Percentiles rank a stretch among this genome's conserved stretches.
phyloP scores from a whole-genome alignment of 2,797 vertebrate species.

The Lepus oiostolus region DNA sequence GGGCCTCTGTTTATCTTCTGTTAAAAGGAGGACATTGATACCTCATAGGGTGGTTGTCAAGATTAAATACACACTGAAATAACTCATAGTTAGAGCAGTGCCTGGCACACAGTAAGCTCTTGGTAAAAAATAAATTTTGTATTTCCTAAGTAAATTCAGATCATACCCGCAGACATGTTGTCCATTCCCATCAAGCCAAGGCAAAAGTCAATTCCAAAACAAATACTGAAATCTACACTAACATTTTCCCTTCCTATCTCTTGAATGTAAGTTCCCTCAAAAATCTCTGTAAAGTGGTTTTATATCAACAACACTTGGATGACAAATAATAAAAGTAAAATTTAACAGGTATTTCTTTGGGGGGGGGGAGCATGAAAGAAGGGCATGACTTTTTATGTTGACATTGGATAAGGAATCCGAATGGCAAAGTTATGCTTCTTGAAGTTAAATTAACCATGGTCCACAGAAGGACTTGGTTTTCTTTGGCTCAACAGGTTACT shows the following conservation, averaged over 20 bases:
- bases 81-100: constrained; percentile 11
- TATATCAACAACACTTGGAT: constrained; percentile 46
- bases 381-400: constrained; percentile 52
- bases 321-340: constrained; percentile 49
- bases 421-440: constrained; percentile 56
- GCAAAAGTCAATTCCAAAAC: constrained; percentile 47
- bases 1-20: constrained; percentile 26
- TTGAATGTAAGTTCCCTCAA: constrained; percentile 52
- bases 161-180: constrained; percentile 29
- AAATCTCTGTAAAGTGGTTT: constrained; percentile 46
- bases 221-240: constrained; percentile 44
- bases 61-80: constrained; percentile 51
- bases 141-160: constrained; percentile 50
- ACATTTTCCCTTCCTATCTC: constrained; percentile 41
- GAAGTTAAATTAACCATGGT: constrained; percentile 45
- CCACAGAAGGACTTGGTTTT: constrained; percentile 54
- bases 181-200: constrained; percentile 65
- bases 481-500: constrained; percentile 31
- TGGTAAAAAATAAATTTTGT: constrained; percentile 51
- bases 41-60: neutral
- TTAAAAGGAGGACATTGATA: constrained; percentile 59
- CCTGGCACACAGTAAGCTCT: constrained; percentile 43
- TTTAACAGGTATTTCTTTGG: constrained; percentile 30
- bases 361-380: neutral
- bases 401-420: constrained; percentile 52